A percentile compares a stretch with the other conserved stretches of the same genome.
These are phyloP conservation scores for Pangasius mekongensis DNA, from an alignment of 2,797 vertebrate genomes.

Conservation along the genomic window DNA sequence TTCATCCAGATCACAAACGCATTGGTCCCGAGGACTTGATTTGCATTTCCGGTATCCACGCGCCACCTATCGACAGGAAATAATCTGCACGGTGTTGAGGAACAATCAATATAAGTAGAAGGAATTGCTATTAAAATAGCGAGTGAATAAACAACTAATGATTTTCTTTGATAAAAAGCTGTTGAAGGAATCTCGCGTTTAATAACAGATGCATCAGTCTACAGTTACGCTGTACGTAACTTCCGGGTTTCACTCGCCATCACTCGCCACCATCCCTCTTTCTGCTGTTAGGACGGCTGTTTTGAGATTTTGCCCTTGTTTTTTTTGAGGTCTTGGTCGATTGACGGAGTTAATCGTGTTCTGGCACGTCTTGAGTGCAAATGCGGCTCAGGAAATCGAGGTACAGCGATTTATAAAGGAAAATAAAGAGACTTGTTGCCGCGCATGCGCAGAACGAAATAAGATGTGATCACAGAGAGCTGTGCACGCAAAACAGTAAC, in stretches of 20 bases:
- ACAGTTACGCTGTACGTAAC: background rate
- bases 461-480: background rate
- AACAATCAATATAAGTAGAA: background rate
- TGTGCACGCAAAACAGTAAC: constrained; percentile 10
- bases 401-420: background rate
- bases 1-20: background rate
- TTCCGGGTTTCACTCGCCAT: constrained; percentile 7
- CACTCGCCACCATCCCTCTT: background rate
- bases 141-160: background rate
- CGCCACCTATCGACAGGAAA: constrained; percentile 22
- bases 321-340: background rate
- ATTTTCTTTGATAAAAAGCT: background rate
- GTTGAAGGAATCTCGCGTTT: background rate
- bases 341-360: background rate
- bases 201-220: background rate
- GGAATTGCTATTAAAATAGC: background rate
- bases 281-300: background rate
- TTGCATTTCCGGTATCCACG: constrained; percentile 19
- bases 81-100: background rate
- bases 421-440: constrained; percentile 17
- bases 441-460: constrained; percentile 31
- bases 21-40: background rate
- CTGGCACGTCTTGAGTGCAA: too few species aligned
- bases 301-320: too few species aligned
- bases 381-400: background rate